Conservation (phyloP, 2,888 invertebrate species). For the Ephialtes manifestator region DNA sequence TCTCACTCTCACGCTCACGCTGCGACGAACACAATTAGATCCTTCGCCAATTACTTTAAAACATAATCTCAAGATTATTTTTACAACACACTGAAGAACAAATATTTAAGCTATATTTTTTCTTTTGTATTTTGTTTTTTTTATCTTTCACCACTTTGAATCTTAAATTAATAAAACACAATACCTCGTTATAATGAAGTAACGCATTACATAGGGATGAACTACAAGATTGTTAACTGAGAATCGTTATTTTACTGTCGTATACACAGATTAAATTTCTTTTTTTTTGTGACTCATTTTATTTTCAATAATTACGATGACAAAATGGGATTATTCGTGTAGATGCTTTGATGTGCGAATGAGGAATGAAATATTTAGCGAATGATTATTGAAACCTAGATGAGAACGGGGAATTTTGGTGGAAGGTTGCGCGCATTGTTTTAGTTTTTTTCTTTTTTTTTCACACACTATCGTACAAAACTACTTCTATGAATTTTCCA, state of each 20-base stretch:
- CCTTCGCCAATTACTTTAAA: slow-evolving; percentile 46
- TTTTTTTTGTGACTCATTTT: slow-evolving; percentile 13
- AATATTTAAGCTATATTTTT: slow-evolving; percentile 15
- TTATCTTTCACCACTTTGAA: slow-evolving; percentile 7
- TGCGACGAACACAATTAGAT: slow-evolving; percentile 65
- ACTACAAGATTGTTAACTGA: slow-evolving; percentile 37
- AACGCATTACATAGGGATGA: slow-evolving; percentile 61
- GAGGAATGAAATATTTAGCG: slow-evolving; percentile 14
- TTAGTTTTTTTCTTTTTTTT: neutral
- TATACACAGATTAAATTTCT: neutral
- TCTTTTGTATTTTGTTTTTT: slow-evolving; percentile 31
- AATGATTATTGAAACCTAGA: slow-evolving; percentile 12
- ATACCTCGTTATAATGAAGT: slow-evolving; percentile 43
- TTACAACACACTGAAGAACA: slow-evolving; percentile 39
- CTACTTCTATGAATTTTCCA: slow-evolving; percentile 12
- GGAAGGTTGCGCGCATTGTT: slow-evolving; percentile 29
- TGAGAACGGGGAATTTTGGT: slow-evolving; percentile 16
- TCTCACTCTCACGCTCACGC: slow-evolving; percentile 75
- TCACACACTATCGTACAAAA: slow-evolving; percentile 17
- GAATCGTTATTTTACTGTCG: slow-evolving; percentile 35
- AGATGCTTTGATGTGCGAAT: slow-evolving; percentile 13
- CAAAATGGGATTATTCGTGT: slow-evolving; percentile 16
- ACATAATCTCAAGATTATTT: slow-evolving; percentile 52
- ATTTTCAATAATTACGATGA: slow-evolving; percentile 19
- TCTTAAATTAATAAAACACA: slow-evolving; percentile 46